Evolutionary conservation across 64 coral and sea anemone species (phyloP).

Genomic region (Orbicella faveolata): DNA sequence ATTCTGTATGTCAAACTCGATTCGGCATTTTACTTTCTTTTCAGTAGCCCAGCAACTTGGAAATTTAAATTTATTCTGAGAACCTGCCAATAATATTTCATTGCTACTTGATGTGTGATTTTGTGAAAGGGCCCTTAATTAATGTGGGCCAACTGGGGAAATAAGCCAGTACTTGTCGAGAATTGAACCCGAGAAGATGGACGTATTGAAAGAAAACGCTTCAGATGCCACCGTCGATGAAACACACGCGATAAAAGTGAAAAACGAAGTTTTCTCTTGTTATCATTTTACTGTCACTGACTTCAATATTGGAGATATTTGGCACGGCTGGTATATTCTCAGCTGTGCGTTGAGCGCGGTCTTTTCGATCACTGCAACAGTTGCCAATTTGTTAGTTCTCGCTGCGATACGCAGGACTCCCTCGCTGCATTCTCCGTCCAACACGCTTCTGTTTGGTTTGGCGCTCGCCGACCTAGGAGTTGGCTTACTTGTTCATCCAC

Average conservation of each 20-base stretch:
- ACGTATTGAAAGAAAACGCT: not conserved
- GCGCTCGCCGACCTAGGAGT: constrained; percentile 23
- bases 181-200: not conserved
- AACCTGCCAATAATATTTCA: too few species aligned
- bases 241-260: not conserved
- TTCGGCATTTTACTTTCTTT: too few species aligned
- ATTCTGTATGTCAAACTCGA: too few species aligned
- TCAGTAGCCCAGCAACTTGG: too few species aligned
- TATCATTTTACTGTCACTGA: constrained; percentile 1
- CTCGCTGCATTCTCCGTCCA: constrained; percentile 32
- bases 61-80: too few species aligned
- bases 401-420: constrained; percentile 1
- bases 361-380: not conserved
- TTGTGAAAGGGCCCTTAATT: too few species aligned
- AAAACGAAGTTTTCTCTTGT: not conserved
- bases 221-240: not conserved
- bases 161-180: too few species aligned
- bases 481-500: constrained; percentile 33
- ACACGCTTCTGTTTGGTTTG: constrained; percentile 28
- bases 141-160: too few species aligned
- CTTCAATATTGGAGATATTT: not conserved
- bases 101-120: too few species aligned
- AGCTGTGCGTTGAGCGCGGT: not conserved
- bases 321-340: constrained; percentile 1
- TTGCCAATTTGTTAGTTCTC: constrained; percentile 9